Percentiles rank a stretch among this genome's conserved stretches.
phyloP scores from a whole-genome alignment of 2,113 vertebrate genomes.

The Eira barbara region DNA sequence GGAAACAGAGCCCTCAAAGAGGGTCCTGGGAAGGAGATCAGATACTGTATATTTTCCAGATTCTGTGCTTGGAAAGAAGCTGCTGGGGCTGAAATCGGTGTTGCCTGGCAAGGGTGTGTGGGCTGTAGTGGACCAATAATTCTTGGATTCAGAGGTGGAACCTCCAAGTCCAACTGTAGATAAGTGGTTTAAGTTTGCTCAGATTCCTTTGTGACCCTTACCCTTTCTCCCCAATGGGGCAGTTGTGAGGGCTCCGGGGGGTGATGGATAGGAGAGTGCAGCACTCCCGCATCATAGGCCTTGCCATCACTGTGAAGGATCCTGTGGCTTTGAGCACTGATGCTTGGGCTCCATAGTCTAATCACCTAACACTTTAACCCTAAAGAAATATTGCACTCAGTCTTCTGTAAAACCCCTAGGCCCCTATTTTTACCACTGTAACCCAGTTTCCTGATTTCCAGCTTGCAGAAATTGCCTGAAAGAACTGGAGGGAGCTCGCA shows the following conservation, averaged over 20 bases:
- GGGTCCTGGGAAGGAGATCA: not conserved
- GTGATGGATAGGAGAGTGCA: not conserved
- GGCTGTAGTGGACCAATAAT: not conserved
- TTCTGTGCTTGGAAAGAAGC: not conserved
- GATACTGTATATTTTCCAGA: not conserved
- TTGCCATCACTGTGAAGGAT: not conserved
- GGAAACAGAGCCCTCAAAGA: not conserved
- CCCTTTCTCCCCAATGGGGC: not conserved
- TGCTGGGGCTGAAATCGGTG: too few species aligned
- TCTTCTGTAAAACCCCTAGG: not conserved
- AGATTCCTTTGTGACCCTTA: not conserved
- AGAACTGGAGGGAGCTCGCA: not conserved
- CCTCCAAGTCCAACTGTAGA: not conserved
- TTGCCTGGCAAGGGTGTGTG: not conserved
- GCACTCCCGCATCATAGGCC: not conserved
- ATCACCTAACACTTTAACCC: not conserved
- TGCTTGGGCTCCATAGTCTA: not conserved
- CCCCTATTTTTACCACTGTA: not conserved
- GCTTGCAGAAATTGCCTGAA: not conserved
- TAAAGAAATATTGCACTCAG: not conserved
- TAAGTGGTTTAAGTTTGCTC: not conserved
- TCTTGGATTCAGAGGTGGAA: not conserved
- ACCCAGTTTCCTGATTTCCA: not conserved
- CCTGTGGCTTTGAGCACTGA: not conserved
- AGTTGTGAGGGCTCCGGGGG: not conserved